These are phyloP conservation scores for Crotalus viridis DNA, from an alignment of 2,113 vertebrate genomes.

Conservation along the genomic window DNA sequence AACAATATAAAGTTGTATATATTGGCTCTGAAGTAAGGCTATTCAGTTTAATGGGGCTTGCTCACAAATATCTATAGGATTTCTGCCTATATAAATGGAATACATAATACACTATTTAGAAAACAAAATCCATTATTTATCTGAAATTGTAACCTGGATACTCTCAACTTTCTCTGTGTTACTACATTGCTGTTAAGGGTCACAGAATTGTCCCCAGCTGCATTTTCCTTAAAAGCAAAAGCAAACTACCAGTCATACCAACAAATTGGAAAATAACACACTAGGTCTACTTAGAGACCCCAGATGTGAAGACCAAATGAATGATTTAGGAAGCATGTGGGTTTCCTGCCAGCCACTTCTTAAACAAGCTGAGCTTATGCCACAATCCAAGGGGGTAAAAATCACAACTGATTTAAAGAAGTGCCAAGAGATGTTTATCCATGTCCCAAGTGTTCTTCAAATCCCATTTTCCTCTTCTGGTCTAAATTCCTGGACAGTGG, in stretches of 20 bases:
- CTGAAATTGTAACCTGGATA: neutral
- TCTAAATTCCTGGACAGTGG: neutral
- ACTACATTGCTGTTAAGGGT: neutral
- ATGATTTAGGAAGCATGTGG: neutral
- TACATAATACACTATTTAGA: neutral
- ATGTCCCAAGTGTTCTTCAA: neutral
- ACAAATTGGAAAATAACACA: neutral
- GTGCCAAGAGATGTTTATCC: neutral
- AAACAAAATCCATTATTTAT: neutral
- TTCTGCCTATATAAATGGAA: neutral
- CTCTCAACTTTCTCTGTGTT: neutral
- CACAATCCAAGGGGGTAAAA: neutral
- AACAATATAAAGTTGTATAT: neutral
- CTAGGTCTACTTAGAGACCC: neutral
- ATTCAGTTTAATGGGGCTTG: neutral
- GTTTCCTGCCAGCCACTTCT: neutral
- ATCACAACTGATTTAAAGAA: neutral
- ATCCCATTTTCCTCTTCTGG: neutral
- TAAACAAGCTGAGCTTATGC: neutral
- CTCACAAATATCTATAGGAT: neutral
- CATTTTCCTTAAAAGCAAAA: neutral
- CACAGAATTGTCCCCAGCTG: neutral
- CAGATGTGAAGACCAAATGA: neutral
- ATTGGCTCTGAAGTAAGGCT: neutral
- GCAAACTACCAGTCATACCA: neutral